These are phyloP conservation scores for Drosophila kambysellisi DNA, from an alignment of 2,888 invertebrate species.

Conservation along the genomic window DNA sequence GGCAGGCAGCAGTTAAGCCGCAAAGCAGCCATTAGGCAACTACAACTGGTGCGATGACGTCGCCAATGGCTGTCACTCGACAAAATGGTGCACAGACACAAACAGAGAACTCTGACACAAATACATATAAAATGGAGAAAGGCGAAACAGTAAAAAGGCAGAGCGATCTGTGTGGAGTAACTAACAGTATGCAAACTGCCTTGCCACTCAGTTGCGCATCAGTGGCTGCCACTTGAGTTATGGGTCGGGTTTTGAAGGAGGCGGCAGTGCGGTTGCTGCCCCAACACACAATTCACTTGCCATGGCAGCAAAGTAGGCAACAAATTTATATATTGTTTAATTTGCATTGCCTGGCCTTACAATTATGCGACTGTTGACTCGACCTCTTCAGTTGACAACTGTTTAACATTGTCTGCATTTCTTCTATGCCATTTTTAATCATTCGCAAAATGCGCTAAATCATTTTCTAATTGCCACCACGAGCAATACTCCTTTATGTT, in stretches of 20 bases:
- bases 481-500: neutral
- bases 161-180: conserved; percentile 49
- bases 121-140: conserved; percentile 4
- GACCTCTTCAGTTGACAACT: conserved; percentile 9
- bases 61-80: conserved; percentile 64
- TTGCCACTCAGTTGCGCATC: conserved; percentile 53
- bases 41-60: conserved; percentile 65
- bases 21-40: conserved; percentile 77
- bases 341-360: conserved; percentile 29
- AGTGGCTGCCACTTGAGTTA: conserved; percentile 67
- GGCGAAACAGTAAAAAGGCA: conserved; percentile 68
- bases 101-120: conserved; percentile 8
- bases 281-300: conserved; percentile 7
- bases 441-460: conserved; percentile 66
- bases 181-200: conserved; percentile 73
- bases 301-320: conserved; percentile 31
- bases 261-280: conserved; percentile 5
- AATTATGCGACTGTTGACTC: conserved; percentile 17
- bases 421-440: conserved; percentile 58
- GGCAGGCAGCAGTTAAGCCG: conserved; percentile 65
- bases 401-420: conserved; percentile 5
- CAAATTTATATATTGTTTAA: conserved; percentile 28
- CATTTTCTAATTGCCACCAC: conserved; percentile 72
- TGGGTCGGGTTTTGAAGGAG: conserved; percentile 37
- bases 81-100: conserved; percentile 57